Conservation (phyloP, 2,888 invertebrate species). For the Prosopocoilus inquinatus region DNA sequence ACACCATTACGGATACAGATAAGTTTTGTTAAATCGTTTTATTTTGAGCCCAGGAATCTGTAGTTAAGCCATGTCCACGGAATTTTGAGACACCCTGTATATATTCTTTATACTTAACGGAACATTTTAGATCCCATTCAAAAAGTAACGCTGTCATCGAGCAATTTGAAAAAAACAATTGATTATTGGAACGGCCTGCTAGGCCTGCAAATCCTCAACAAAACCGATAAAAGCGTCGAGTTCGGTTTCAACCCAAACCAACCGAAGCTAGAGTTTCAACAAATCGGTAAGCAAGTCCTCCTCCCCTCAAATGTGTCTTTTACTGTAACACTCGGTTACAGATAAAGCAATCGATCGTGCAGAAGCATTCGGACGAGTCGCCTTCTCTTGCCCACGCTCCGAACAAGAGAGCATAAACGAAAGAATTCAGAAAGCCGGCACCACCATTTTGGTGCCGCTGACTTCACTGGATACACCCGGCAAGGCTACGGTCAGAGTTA, state of each 20-base stretch:
- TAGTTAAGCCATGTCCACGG: too few relatives aligned
- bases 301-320: not conserved
- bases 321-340: constrained; percentile 36
- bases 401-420: constrained; percentile 76
- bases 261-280: constrained; percentile 73
- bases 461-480: constrained; percentile 95
- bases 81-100: too few relatives aligned
- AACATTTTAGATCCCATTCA: constrained; percentile 67
- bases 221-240: constrained; percentile 59
- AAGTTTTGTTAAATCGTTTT: too few relatives aligned
- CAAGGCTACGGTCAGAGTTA: constrained; percentile 93
- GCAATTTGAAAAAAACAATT: constrained; percentile 71
- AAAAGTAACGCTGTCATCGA: constrained; percentile 76
- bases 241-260: constrained; percentile 73
- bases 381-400: constrained; percentile 82
- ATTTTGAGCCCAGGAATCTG: too few relatives aligned
- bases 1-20: too few relatives aligned
- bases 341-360: constrained; percentile 73
- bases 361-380: constrained; percentile 91
- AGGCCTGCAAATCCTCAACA: constrained; percentile 67
- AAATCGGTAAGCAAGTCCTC: constrained; percentile 70
- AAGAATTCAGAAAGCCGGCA: constrained; percentile 66
- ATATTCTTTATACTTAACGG: not conserved
- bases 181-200: constrained; percentile 84
- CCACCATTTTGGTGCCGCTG: constrained; percentile 82